Evolutionary conservation across 2,113 vertebrate genomes (phyloP).

Genomic region (Pampusana beccarii): DNA sequence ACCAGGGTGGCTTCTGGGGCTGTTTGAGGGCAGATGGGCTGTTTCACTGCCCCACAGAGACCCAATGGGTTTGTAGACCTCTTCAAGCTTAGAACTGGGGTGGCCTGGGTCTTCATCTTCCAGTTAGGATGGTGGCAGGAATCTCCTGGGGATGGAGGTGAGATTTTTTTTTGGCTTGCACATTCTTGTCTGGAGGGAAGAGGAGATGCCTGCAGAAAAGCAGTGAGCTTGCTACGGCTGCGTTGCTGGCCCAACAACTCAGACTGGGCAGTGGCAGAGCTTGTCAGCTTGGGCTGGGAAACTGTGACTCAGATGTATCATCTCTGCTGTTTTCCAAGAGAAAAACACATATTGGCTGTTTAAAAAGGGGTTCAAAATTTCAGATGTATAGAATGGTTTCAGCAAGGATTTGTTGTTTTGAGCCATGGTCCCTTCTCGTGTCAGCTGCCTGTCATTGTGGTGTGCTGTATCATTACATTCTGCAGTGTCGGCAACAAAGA

Average conservation of each 20-base stretch:
- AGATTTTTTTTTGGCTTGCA: not conserved
- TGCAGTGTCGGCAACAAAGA: not conserved
- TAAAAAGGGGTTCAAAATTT: not conserved
- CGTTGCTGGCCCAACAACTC: not conserved
- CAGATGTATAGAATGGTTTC: not conserved
- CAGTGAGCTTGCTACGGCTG: not conserved
- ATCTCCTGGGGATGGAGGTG: not conserved
- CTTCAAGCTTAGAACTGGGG: not conserved
- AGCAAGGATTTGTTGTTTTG: not conserved
- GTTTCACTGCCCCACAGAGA: not conserved
- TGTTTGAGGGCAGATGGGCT: not conserved
- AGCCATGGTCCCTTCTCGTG: accelerated
- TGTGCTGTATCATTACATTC: not conserved
- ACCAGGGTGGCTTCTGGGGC: accelerated
- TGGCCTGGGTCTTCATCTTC: not conserved
- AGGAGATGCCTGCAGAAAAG: not conserved
- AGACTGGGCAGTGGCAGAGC: not conserved
- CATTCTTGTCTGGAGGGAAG: not conserved
- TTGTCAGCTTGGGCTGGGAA: not conserved
- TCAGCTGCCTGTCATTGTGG: not conserved
- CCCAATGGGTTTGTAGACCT: not conserved
- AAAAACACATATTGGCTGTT: not conserved
- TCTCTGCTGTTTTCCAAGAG: not conserved
- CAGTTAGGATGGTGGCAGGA: not conserved
- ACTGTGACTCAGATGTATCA: accelerated